These are phyloP conservation scores for Orthonychiurus folsomi DNA, from an alignment of 2,888 invertebrate genomes.

Conservation along the genomic window DNA sequence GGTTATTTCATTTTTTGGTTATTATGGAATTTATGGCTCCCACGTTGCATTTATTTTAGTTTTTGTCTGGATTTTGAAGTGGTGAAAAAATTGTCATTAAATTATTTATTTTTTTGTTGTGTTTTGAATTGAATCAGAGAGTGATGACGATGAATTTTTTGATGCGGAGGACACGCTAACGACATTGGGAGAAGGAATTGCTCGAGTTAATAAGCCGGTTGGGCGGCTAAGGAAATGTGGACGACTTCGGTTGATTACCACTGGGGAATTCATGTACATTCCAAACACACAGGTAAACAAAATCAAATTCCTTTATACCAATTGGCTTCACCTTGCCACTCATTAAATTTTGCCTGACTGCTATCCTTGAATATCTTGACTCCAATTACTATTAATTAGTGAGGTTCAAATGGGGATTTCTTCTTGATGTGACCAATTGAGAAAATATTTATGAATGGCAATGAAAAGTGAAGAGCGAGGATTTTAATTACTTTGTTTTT, in stretches of 20 bases:
- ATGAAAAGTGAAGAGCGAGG: background rate
- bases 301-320: too few relatives aligned
- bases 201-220: constrained; percentile 55
- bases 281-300: constrained; percentile 60
- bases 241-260: constrained; percentile 57
- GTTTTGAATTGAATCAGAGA: constrained; percentile 27
- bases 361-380: too few relatives aligned
- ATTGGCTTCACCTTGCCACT: too few relatives aligned
- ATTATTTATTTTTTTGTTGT: too few relatives aligned
- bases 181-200: constrained; percentile 38
- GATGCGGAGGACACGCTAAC: constrained; percentile 52
- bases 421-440: background rate
- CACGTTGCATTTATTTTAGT: too few relatives aligned
- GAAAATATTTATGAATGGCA: background rate
- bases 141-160: constrained; percentile 59
- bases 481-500: background rate
- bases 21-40: too few relatives aligned
- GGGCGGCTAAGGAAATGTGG: constrained; percentile 63
- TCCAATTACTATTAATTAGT: too few relatives aligned
- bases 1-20: too few relatives aligned
- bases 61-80: background rate
- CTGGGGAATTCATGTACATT: constrained; percentile 64
- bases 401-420: too few relatives aligned
- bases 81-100: background rate
- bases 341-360: too few relatives aligned